Evolutionary conservation across 2,113 vertebrate species (phyloP).

Genomic region (Lethenteron reissneri): DNA sequence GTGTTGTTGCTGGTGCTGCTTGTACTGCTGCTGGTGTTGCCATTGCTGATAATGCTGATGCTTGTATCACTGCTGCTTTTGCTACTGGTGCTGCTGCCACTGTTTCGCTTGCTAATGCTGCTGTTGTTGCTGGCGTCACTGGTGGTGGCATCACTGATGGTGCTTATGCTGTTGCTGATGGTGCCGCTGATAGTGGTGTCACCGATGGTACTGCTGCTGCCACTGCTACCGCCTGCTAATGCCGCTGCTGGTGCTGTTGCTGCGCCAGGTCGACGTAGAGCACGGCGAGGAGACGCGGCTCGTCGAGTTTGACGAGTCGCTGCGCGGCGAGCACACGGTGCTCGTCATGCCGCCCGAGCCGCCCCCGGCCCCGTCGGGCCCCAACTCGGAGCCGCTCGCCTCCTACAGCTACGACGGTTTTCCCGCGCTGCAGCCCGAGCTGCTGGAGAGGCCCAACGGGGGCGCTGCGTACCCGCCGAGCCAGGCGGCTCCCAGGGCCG

Average conservation of each 20-base stretch:
- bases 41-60: no score
- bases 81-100: no score
- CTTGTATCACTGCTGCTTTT: no score
- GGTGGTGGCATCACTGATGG: no score
- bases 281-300: slow-evolving; percentile 51
- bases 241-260: not conserved
- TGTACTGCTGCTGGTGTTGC: no score
- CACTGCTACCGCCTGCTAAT: slow-evolving; percentile 4
- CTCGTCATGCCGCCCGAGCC: slow-evolving; percentile 90
- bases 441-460: slow-evolving; percentile 55
- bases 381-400: slow-evolving; percentile 16
- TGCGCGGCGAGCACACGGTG: slow-evolving; percentile 85
- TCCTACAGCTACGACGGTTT: slow-evolving; percentile 65
- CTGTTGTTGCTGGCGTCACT: no score
- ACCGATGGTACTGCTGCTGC: no score
- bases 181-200: no score
- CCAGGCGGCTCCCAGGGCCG: slow-evolving; percentile 41
- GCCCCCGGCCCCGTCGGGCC: slow-evolving; percentile 49
- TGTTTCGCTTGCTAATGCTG: no score
- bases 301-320: slow-evolving; percentile 82
- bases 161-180: no score
- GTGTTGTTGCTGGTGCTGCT: no score
- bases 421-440: slow-evolving; percentile 53
- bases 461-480: slow-evolving; percentile 27
- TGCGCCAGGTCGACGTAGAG: slow-evolving; percentile 54